Evolutionary conservation across 2,797 vertebrate species (phyloP).

Genomic region (Trichosurus vulpecula): DNA sequence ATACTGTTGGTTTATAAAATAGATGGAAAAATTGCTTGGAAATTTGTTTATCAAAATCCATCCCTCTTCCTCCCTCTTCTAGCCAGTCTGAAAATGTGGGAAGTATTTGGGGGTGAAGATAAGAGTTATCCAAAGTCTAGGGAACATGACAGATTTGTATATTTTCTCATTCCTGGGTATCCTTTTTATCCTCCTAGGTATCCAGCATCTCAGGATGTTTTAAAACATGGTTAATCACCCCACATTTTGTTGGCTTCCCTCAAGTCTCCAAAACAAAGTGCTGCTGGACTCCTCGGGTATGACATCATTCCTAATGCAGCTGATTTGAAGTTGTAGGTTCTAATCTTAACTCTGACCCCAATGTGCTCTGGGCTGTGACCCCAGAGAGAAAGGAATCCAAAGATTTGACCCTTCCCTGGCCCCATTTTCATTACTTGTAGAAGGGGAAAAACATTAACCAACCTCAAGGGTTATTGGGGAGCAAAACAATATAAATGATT

Average conservation of each 20-base stretch:
- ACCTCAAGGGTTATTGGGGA: not conserved
- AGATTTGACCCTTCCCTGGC: not conserved
- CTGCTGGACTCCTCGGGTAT: not conserved
- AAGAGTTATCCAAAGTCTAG: conserved; percentile 26
- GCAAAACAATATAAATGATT: not conserved
- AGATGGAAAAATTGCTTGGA: conserved; percentile 34
- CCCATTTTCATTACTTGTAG: not conserved
- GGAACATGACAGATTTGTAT: conserved; percentile 10
- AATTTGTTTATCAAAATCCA: conserved; percentile 6
- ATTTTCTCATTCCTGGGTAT: conserved; percentile 43
- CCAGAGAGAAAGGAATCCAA: not conserved
- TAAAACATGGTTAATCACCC: not conserved
- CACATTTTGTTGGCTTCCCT: not conserved
- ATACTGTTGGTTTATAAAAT: conserved; percentile 30
- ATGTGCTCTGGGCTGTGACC: not conserved
- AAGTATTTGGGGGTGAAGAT: not conserved
- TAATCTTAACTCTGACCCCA: not conserved
- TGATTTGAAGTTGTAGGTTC: not conserved
- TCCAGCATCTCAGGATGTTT: not conserved
- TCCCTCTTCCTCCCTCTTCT: not conserved
- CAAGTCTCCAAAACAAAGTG: not conserved
- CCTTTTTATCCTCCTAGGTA: conserved; percentile 26
- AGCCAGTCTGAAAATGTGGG: not conserved
- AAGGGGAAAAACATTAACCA: not conserved
- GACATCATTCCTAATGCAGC: not conserved